Percentiles rank a stretch among this genome's conserved stretches.
phyloP scores from a whole-genome alignment of 92 coral and sea anemone genomes.

The Anthopleura xanthogrammica region DNA sequence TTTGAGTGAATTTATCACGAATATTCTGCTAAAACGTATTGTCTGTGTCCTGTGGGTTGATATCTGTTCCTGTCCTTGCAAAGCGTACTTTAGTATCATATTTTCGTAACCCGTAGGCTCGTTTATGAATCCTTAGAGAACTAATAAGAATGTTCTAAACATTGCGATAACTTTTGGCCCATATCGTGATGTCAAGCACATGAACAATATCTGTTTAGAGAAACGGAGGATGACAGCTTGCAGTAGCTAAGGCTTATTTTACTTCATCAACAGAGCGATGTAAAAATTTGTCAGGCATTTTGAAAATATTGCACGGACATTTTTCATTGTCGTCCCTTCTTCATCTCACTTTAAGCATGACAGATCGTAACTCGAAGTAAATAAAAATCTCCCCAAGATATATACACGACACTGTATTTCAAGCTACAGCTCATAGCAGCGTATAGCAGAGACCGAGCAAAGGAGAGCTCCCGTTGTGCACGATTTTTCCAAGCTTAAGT shows the following conservation, averaged over 20 bases:
- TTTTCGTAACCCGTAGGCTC: neutral
- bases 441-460: no score
- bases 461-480: no score
- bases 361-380: no score
- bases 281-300: no score
- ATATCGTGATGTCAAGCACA: slow-evolving; percentile 11
- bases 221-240: neutral
- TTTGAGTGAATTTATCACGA: neutral
- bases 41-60: neutral
- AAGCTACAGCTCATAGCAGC: no score
- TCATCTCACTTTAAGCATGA: no score
- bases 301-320: no score
- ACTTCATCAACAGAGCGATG: no score
- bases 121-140: neutral
- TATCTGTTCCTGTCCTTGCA: neutral
- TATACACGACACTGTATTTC: no score
- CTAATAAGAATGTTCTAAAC: neutral
- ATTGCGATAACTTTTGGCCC: slow-evolving; percentile 11
- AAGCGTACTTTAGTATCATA: neutral
- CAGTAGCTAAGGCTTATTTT: neutral
- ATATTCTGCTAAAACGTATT: neutral
- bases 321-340: no score
- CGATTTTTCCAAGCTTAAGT: no score
- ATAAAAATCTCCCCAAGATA: no score
- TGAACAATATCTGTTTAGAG: neutral